phyloP scores from a whole-genome alignment of 2,113 vertebrate genomes.

The Marmota flaviventris region DNA sequence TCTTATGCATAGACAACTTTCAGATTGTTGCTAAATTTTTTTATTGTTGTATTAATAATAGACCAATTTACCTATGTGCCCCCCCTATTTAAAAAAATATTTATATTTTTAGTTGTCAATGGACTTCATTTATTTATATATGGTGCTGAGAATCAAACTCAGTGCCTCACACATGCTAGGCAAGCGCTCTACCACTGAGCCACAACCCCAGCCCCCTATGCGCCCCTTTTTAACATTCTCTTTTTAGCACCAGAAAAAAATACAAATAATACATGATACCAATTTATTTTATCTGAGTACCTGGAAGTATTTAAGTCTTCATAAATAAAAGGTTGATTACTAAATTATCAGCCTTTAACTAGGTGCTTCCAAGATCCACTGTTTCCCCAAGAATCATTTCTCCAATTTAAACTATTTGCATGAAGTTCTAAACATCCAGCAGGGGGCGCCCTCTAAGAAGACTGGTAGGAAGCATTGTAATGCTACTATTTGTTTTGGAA shows the following conservation, averaged over 20 bases:
- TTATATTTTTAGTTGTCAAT: too few relatives aligned
- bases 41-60: neutral
- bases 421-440: slow-evolving; percentile 63
- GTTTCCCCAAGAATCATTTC: neutral
- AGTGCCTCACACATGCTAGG: too few relatives aligned
- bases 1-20: neutral
- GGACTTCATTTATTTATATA: too few relatives aligned
- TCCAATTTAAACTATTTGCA: neutral
- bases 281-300: neutral
- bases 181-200: too few relatives aligned
- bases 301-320: neutral
- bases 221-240: neutral
- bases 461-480: neutral
- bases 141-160: too few relatives aligned
- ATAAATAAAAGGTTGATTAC: neutral
- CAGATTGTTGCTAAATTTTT: neutral
- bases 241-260: neutral
- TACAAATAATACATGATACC: neutral
- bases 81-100: neutral
- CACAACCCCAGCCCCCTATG: neutral
- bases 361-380: neutral
- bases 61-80: neutral
- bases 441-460: slow-evolving; percentile 73
- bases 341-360: slow-evolving; percentile 5
- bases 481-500: slow-evolving; percentile 49